Percentiles rank a stretch among this genome's conserved stretches.
phyloP scores from a whole-genome alignment of 2,797 vertebrate species.

The Danio jaintianensis region DNA sequence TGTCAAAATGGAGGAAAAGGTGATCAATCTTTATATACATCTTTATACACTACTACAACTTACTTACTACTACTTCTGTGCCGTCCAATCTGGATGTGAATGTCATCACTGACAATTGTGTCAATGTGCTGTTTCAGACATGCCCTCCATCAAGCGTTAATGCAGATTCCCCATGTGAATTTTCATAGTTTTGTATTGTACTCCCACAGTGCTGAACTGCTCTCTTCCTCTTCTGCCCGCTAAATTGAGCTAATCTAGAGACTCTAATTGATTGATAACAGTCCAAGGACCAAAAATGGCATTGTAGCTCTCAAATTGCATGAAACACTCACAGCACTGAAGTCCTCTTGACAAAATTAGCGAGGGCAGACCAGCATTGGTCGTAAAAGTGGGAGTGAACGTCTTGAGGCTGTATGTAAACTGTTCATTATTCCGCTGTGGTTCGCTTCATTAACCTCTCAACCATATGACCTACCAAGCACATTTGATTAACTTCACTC shows the following conservation, averaged over 20 bases:
- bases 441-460: slow-evolving; percentile 91
- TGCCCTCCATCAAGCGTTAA: no score
- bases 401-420: slow-evolving; percentile 89
- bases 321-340: slow-evolving; percentile 54
- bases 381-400: slow-evolving; percentile 84
- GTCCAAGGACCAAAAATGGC: slow-evolving; percentile 41
- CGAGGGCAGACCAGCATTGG: slow-evolving; percentile 76
- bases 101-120: no score
- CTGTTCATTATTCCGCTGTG: slow-evolving; percentile 86
- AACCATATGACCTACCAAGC: slow-evolving; percentile 81
- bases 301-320: slow-evolving; percentile 69
- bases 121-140: no score
- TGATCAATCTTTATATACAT: no score
- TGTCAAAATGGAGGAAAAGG: no score
- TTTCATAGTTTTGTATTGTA: no score
- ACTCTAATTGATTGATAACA: slow-evolving; percentile 31
- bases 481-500: slow-evolving; percentile 79
- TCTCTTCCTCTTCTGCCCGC: neutral
- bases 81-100: no score
- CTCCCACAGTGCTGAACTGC: neutral
- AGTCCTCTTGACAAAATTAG: slow-evolving; percentile 80
- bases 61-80: no score
- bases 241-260: neutral
- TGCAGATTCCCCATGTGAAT: no score
- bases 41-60: no score